Conservation (phyloP, 2,888 invertebrate species). For the Drosophila pseudotalamancana region DNA sequence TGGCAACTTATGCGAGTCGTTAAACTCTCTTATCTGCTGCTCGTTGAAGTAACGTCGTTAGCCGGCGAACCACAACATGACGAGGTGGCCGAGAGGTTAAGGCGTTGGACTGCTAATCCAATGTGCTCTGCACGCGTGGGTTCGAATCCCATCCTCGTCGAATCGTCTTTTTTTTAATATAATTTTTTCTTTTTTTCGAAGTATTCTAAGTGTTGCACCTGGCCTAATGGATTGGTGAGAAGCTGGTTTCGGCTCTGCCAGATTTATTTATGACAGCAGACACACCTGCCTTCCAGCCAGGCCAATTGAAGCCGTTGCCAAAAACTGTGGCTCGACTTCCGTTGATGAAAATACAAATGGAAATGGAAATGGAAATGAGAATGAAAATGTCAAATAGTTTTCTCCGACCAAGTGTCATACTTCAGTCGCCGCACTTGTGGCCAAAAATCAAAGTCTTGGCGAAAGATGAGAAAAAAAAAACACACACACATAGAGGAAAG, state of each 20-base stretch:
- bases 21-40: neutral
- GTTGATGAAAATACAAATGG: slow-evolving; percentile 50
- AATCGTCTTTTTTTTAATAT: neutral
- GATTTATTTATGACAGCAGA: slow-evolving; percentile 15
- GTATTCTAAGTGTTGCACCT: slow-evolving; percentile 27
- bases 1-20: slow-evolving; percentile 2
- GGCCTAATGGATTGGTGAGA: slow-evolving; percentile 7
- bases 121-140: slow-evolving; percentile 94
- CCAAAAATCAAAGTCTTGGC: slow-evolving; percentile 23
- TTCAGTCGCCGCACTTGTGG: slow-evolving; percentile 32
- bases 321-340: slow-evolving; percentile 10
- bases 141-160: slow-evolving; percentile 93
- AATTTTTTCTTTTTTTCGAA: neutral
- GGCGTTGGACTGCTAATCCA: slow-evolving; percentile 94
- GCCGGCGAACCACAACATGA: slow-evolving; percentile 80
- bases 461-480: slow-evolving; percentile 11
- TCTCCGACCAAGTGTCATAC: slow-evolving; percentile 1
- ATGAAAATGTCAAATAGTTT: slow-evolving; percentile 50
- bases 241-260: neutral
- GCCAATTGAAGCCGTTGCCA: slow-evolving; percentile 54
- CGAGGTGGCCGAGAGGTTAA: slow-evolving; percentile 94
- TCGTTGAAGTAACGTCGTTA: slow-evolving; percentile 13
- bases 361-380: slow-evolving; percentile 8
- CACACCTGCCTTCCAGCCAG: neutral
- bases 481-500: too few species aligned